A percentile compares a stretch with the other conserved stretches of the same genome.
phyloP scores from a whole-genome alignment of 2,888 invertebrate species.

The Zygogramma bicolorata region DNA sequence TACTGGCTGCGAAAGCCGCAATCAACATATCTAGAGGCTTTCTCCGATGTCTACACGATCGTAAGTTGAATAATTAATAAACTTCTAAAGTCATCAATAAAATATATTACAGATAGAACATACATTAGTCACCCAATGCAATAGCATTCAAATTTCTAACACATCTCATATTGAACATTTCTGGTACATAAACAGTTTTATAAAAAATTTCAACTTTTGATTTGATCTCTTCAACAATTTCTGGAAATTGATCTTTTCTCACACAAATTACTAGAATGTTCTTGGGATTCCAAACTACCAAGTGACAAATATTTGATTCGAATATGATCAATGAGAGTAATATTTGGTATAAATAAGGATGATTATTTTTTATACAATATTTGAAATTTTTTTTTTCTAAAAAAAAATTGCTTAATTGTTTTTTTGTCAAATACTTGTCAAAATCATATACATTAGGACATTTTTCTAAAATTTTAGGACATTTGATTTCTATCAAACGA shows the following conservation, averaged over 20 bases:
- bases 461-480: no score
- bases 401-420: conserved; percentile 8
- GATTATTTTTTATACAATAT: no score
- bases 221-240: not conserved
- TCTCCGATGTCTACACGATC: no score
- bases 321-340: conserved; percentile 1
- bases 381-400: not conserved
- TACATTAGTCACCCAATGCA: not conserved
- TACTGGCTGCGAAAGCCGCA: no score
- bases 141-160: conserved; percentile 14
- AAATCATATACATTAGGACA: not conserved
- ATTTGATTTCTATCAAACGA: no score
- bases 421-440: conserved; percentile 5
- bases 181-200: no score
- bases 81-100: no score
- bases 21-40: no score
- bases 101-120: not conserved
- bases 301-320: not conserved
- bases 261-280: not conserved
- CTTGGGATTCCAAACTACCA: not conserved
- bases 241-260: no score
- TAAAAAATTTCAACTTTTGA: no score
- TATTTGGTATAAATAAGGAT: no score
- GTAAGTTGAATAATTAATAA: no score
- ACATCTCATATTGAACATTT: conserved; percentile 13